A percentile compares a stretch with the other conserved stretches of the same genome.
These are phyloP conservation scores for Plebejus argus DNA, from an alignment of 2,888 invertebrate species.

Conservation along the genomic window DNA sequence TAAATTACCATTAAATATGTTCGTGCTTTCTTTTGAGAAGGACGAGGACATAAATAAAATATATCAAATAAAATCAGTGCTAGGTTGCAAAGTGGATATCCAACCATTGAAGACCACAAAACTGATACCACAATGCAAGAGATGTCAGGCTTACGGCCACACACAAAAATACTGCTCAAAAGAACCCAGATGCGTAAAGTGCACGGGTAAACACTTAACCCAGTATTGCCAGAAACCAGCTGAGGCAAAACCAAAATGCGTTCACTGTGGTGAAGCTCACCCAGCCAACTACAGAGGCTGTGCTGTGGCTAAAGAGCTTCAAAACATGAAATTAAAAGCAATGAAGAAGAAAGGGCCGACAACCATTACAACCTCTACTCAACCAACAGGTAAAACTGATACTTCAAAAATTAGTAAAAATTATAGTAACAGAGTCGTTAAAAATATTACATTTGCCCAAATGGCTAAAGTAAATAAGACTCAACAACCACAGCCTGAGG, in stretches of 20 bases:
- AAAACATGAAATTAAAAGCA: not conserved
- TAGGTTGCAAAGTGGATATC: too few species aligned
- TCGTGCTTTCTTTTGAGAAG: too few species aligned
- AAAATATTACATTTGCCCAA: not conserved
- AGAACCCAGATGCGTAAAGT: slow-evolving; percentile 8
- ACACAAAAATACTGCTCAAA: not conserved
- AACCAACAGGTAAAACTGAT: too few species aligned
- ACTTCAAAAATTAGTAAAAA: too few species aligned
- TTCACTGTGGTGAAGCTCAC: not conserved
- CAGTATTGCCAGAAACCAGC: slow-evolving; percentile 8
- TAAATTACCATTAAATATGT: too few species aligned
- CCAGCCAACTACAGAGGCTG: not conserved
- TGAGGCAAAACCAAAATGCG: not conserved
- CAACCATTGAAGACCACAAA: too few species aligned
- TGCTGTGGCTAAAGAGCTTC: not conserved
- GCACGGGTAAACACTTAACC: not conserved
- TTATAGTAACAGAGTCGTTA: not conserved
- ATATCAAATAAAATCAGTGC: too few species aligned
- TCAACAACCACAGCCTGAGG: too few species aligned
- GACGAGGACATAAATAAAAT: too few species aligned
- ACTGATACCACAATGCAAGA: too few species aligned
- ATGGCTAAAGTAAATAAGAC: not conserved
- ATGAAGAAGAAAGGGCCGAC: not conserved
- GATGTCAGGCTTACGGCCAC: too few species aligned
- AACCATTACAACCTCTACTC: not conserved